Percentiles rank a stretch among this genome's conserved stretches.
phyloP scores from a whole-genome alignment of 2,888 invertebrate species.

The Drosophila lacicola region DNA sequence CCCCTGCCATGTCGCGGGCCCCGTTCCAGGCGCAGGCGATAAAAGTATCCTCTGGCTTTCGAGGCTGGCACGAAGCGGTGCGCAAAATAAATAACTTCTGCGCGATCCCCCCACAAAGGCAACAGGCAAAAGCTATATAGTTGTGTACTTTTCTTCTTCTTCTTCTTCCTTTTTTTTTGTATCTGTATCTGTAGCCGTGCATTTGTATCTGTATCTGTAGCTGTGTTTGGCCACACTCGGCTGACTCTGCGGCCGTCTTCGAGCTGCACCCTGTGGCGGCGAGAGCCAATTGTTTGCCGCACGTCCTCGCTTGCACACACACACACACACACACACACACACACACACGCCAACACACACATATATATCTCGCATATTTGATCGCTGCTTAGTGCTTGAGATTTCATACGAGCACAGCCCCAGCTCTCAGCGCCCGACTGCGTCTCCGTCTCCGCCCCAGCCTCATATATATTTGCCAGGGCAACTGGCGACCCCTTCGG shows the following conservation, averaged over 20 bases:
- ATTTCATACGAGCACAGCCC: conserved; percentile 35
- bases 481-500: conserved; percentile 19
- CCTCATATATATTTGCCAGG: conserved; percentile 29
- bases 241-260: conserved; percentile 44
- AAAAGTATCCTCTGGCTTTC: conserved; percentile 74
- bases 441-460: conserved; percentile 1
- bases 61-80: conserved; percentile 48
- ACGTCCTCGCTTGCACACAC: conserved; percentile 64
- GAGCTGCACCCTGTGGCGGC: conserved; percentile 77
- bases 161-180: background rate
- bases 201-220: conserved; percentile 8
- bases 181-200: background rate
- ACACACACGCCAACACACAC: background rate
- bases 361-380: conserved; percentile 29
- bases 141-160: background rate
- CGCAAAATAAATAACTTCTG: conserved; percentile 73
- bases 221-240: conserved; percentile 71
- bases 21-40: conserved; percentile 53
- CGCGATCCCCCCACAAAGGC: conserved; percentile 60
- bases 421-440: conserved; percentile 10
- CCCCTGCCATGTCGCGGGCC: background rate
- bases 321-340: background rate
- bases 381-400: conserved; percentile 49
- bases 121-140: conserved; percentile 4
- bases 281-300: conserved; percentile 69